Conservation (phyloP, 2,797 vertebrate genomes). For the Periparus ater region DNA sequence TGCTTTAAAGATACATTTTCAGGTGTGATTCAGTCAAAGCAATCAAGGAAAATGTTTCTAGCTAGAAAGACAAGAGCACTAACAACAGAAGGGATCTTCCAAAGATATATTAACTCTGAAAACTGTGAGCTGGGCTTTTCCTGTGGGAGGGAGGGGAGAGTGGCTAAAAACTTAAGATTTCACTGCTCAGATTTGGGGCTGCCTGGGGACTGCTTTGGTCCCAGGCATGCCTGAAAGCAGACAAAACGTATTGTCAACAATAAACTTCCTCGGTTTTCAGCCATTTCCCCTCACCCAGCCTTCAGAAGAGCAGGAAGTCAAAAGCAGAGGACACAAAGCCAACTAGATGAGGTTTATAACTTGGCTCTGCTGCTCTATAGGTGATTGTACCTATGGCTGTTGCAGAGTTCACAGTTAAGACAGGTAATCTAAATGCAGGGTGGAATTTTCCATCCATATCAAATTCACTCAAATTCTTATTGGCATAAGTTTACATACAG, state of each 20-base stretch:
- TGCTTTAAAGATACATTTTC: neutral
- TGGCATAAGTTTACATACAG: neutral
- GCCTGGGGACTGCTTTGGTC: neutral
- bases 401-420: neutral
- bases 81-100: neutral
- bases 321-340: neutral
- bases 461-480: neutral
- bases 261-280: conserved; percentile 42
- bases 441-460: neutral
- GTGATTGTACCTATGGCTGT: neutral
- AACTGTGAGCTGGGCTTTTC: neutral
- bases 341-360: neutral
- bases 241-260: conserved; percentile 1
- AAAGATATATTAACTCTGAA: neutral
- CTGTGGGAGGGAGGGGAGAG: neutral
- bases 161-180: neutral
- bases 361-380: neutral
- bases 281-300: conserved; percentile 3
- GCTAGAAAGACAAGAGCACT: neutral
- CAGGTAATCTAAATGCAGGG: neutral
- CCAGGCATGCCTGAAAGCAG: neutral
- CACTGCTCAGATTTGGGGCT: neutral
- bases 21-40: conserved; percentile 3
- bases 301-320: conserved; percentile 2
- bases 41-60: neutral